Percentiles rank a stretch among this genome's conserved stretches.
Conservation (phyloP, 2,113 vertebrate genomes). For the pig (Sus scrofa) region T2T-Sscrofa CM000826.6:102077501-102078000, state of each 20-base stretch:
- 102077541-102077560: background rate
- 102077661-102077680: conserved; percentile 7
- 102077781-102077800: background rate
- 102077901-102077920: conserved; percentile 7
- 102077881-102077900: background rate
- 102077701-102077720: background rate
- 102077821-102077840: background rate
- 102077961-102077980: background rate
- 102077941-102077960: conserved; percentile 2
- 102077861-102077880: conserved; percentile 33
- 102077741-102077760: background rate
- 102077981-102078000: background rate
- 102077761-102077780: background rate
- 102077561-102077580: background rate
- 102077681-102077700: background rate
- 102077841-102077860: conserved; percentile 40
- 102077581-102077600: background rate
- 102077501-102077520: conserved; percentile 41
- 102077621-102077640: background rate
- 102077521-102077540: background rate
- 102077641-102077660: conserved; percentile 1
- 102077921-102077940: background rate
- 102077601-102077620: background rate
- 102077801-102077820: background rate
- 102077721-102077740: conserved; percentile 18